Conservation (phyloP, 2,888 invertebrate genomes). For the Sinotaia quadrata region DNA sequence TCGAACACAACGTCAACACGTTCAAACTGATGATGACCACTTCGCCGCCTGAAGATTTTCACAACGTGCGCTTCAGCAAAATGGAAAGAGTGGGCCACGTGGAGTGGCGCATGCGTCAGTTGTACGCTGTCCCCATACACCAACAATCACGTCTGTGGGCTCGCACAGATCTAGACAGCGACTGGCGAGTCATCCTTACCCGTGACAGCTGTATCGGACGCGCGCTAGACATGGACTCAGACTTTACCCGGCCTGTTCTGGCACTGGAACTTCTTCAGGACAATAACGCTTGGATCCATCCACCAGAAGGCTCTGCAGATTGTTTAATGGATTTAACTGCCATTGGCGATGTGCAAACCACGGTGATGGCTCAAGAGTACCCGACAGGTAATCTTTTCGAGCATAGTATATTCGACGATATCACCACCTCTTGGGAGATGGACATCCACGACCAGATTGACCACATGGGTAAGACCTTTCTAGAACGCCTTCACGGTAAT, state of each 20-base stretch:
- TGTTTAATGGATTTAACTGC: neutral
- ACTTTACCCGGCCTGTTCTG: slow-evolving; percentile 60
- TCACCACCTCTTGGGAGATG: slow-evolving; percentile 62
- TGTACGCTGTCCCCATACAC: slow-evolving; percentile 50
- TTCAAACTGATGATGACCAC: slow-evolving; percentile 62
- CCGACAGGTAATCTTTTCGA: slow-evolving; percentile 57
- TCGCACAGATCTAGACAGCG: slow-evolving; percentile 59
- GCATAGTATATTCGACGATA: slow-evolving; percentile 62
- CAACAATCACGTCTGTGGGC: slow-evolving; percentile 61
- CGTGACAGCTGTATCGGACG: slow-evolving; percentile 63
- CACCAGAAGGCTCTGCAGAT: slow-evolving; percentile 46
- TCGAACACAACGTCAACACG: slow-evolving; percentile 66
- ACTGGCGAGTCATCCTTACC: slow-evolving; percentile 59
- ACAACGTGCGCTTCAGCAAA: slow-evolving; percentile 65
- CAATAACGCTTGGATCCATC: slow-evolving; percentile 52
- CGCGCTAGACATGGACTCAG: slow-evolving; percentile 61
- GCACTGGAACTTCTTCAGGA: slow-evolving; percentile 54
- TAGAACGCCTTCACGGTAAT: slow-evolving; percentile 61
- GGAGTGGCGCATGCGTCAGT: slow-evolving; percentile 60
- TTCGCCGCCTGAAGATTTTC: slow-evolving; percentile 60
- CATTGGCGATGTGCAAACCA: slow-evolving; percentile 6
- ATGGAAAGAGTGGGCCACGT: slow-evolving; percentile 67
- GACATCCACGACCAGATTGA: slow-evolving; percentile 68
- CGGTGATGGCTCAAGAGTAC: slow-evolving; percentile 40
- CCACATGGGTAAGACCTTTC: slow-evolving; percentile 58